Conservation (phyloP, 2,888 invertebrate genomes). For the Anodontia alba region DNA sequence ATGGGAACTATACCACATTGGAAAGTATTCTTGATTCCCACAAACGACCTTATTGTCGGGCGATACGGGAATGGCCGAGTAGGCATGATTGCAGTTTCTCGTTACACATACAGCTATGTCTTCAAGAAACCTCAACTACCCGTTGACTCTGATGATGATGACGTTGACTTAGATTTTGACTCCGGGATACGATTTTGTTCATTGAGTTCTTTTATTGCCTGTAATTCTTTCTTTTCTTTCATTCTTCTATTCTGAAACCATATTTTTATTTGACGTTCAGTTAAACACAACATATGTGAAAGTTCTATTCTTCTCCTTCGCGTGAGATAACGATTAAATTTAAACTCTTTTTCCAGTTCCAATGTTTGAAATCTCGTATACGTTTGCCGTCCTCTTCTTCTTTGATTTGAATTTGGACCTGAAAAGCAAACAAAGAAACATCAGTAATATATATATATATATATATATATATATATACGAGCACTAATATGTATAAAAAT, state of each 20-base stretch:
- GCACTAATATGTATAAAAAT: not conserved
- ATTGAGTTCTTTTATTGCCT: slow-evolving; percentile 98
- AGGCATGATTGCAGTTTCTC: not conserved
- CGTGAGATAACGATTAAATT: slow-evolving; percentile 99
- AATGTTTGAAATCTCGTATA: slow-evolving; percentile 99
- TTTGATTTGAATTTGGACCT: slow-evolving; percentile 98
- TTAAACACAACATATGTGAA: slow-evolving; percentile 97
- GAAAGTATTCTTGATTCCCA: too few species aligned
- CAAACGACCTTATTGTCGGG: too few species aligned
- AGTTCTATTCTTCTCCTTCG: slow-evolving; percentile 98
- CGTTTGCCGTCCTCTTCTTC: slow-evolving; percentile 98
- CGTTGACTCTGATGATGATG: slow-evolving; percentile 46
- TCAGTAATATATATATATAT: not conserved
- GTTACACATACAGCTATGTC: not conserved
- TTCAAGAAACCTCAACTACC: slow-evolving; percentile 45
- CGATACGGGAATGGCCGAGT: too few species aligned
- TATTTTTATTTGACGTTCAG: slow-evolving; percentile 93
- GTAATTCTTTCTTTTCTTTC: slow-evolving; percentile 99
- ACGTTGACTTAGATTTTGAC: slow-evolving; percentile 54
- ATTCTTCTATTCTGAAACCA: slow-evolving; percentile 97
- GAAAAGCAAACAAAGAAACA: slow-evolving; percentile 73
- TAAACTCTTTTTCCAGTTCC: slow-evolving; percentile 99
- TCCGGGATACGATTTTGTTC: slow-evolving; percentile 86
- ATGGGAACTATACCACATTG: too few species aligned
- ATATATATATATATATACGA: not conserved